These are phyloP conservation scores for Drymodes brunneopygia DNA, from an alignment of 2,113 vertebrate genomes.

Conservation along the genomic window DNA sequence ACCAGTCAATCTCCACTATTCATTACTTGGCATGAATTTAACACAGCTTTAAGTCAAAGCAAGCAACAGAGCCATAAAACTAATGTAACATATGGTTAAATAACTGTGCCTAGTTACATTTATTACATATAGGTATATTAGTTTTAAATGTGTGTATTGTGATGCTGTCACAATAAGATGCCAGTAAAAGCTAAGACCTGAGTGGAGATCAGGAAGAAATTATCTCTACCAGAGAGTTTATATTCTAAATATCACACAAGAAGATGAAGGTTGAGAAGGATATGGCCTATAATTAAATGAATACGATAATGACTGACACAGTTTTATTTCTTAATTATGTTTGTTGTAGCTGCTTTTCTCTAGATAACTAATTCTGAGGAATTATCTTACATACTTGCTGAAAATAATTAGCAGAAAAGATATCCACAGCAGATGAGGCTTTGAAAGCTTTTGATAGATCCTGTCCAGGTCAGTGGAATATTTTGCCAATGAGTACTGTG, in stretches of 20 bases:
- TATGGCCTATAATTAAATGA: slow-evolving; percentile 2
- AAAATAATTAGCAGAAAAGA: slow-evolving; percentile 39
- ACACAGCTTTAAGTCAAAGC: background rate
- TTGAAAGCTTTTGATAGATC: slow-evolving; percentile 18
- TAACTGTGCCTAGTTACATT: background rate
- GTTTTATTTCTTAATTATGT: slow-evolving; percentile 24
- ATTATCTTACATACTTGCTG: background rate
- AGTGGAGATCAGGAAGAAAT: background rate
- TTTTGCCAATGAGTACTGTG: background rate
- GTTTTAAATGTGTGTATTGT: background rate
- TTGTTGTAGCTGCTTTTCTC: slow-evolving; percentile 1
- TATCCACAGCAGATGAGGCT: background rate
- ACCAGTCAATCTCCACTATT: background rate
- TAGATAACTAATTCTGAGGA: background rate
- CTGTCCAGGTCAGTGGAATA: slow-evolving; percentile 10
- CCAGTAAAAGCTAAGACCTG: background rate
- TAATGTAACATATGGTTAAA: background rate
- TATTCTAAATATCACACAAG: background rate
- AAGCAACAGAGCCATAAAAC: background rate
- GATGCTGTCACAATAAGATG: background rate
- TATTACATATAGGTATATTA: background rate
- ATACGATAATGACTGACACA: background rate
- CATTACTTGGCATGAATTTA: background rate
- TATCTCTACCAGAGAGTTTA: background rate
- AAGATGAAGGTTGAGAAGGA: background rate